A percentile compares a stretch with the other conserved stretches of the same genome.
Conservation (phyloP, 1,140 invertebrate genomes). For the Drosophila grimshawi region DNA sequence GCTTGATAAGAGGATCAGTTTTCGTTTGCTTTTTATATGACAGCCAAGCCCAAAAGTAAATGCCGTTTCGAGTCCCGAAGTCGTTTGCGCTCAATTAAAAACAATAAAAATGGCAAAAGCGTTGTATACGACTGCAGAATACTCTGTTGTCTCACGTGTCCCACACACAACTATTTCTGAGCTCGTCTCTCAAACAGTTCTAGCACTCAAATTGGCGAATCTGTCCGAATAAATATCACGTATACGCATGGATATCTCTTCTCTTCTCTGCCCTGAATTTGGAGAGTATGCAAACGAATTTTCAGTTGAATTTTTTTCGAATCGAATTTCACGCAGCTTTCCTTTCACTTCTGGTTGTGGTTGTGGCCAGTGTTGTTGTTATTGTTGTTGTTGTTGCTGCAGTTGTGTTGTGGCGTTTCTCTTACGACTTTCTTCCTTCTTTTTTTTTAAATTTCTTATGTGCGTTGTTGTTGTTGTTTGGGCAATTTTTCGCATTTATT, state of each 20-base stretch:
- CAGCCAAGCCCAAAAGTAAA: slow-evolving; percentile 10
- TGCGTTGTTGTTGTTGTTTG: slow-evolving; percentile 12
- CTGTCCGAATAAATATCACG: too few species aligned
- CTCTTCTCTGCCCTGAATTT: too few species aligned
- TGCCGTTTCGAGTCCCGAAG: not conserved
- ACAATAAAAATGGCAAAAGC: not conserved
- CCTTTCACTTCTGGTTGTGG: slow-evolving; percentile 9
- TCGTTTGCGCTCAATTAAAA: slow-evolving; percentile 22
- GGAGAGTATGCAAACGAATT: too few species aligned
- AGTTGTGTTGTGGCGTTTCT: slow-evolving; percentile 56
- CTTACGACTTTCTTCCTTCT: slow-evolving; percentile 8
- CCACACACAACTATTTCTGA: too few species aligned
- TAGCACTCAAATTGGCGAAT: too few species aligned
- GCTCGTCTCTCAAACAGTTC: too few species aligned
- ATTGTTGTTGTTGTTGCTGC: slow-evolving; percentile 26
- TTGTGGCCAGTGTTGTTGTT: slow-evolving; percentile 5
- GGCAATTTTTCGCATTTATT: slow-evolving; percentile 60
- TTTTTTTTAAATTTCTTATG: slow-evolving; percentile 39
- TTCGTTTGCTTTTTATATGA: not conserved
- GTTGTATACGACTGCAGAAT: not conserved
- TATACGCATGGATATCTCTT: too few species aligned
- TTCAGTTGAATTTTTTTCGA: not conserved
- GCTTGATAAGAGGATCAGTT: slow-evolving; percentile 14
- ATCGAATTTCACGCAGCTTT: slow-evolving; percentile 40
- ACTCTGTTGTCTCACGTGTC: not conserved